Conservation (phyloP, 2,797 vertebrate genomes). For the Chelidonichthys spinosus region DNA sequence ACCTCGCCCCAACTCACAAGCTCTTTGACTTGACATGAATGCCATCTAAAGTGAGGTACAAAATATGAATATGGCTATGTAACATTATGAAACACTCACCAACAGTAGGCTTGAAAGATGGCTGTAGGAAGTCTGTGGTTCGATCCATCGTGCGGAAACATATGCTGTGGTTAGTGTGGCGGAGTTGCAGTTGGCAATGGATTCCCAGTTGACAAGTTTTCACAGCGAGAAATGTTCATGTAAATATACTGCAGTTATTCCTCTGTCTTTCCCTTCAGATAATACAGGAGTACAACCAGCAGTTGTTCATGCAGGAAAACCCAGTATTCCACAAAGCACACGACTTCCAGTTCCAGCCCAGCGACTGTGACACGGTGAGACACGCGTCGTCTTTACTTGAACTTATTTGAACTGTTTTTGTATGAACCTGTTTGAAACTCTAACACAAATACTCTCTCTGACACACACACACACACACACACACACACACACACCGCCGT, state of each 20-base stretch:
- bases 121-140: neutral
- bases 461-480: neutral
- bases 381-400: neutral
- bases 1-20: neutral
- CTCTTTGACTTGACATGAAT: neutral
- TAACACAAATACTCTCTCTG: neutral
- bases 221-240: neutral
- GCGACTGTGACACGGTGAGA: constrained; percentile 95
- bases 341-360: constrained; percentile 96
- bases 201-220: neutral
- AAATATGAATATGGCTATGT: constrained; percentile 1
- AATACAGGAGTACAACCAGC: constrained; percentile 95
- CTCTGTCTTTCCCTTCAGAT: constrained; percentile 81
- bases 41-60: neutral
- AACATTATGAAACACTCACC: constrained; percentile 29
- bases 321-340: constrained; percentile 93
- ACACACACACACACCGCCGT: neutral
- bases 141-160: neutral
- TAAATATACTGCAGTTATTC: neutral
- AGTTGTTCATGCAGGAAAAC: constrained; percentile 96
- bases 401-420: constrained; percentile 39
- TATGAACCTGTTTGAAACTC: constrained; percentile 46
- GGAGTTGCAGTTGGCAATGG: neutral
- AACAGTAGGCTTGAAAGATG: neutral
- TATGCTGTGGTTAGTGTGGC: neutral